phyloP scores from a whole-genome alignment of 2,888 invertebrate species.

The Ecdyonurus torrentis region DNA sequence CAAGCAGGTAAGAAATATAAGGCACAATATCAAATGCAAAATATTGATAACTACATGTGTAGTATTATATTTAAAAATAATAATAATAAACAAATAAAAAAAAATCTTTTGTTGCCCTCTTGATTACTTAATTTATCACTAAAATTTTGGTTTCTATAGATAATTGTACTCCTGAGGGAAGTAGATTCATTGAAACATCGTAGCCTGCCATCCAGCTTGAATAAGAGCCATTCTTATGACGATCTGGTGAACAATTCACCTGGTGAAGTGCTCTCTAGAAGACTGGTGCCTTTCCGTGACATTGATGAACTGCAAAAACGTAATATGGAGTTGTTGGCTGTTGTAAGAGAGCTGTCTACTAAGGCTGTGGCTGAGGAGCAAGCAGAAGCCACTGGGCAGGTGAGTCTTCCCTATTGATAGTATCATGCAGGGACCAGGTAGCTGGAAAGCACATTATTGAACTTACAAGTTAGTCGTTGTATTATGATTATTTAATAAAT shows the following conservation, averaged over 20 bases:
- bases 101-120: no score
- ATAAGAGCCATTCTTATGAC: not conserved
- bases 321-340: constrained; percentile 67
- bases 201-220: not conserved
- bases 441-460: no score
- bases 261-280: constrained; percentile 51
- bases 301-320: constrained; percentile 78
- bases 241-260: not conserved
- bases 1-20: constrained; percentile 43
- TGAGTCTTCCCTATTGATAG: no score
- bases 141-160: no score
- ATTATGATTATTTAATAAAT: no score
- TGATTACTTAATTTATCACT: not conserved
- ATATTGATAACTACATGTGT: no score
- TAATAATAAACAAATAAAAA: not conserved
- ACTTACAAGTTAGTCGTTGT: no score
- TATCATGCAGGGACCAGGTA: no score
- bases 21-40: not conserved
- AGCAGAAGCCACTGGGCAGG: constrained; percentile 29
- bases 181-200: not conserved
- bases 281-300: constrained; percentile 75
- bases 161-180: not conserved
- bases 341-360: constrained; percentile 70
- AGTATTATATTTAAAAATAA: no score
- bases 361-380: constrained; percentile 69